Percentiles rank a stretch among this genome's conserved stretches.
These are phyloP conservation scores for Morinoia aosen DNA, from an alignment of 2,888 invertebrate genomes.

Conservation along the genomic window DNA sequence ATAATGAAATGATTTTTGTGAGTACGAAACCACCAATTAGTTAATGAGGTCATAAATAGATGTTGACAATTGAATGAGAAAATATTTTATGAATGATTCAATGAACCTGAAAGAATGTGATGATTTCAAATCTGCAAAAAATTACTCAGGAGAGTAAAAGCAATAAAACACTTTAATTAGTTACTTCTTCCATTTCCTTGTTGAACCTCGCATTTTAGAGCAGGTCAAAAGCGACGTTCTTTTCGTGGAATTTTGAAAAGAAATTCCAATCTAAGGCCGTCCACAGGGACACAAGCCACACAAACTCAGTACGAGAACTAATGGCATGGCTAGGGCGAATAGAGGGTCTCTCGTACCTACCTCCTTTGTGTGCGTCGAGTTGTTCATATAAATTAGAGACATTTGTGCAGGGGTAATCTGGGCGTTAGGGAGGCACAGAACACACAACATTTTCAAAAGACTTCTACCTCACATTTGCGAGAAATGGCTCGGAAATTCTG, in stretches of 20 bases:
- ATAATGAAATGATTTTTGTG: neutral
- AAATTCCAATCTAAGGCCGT: neutral
- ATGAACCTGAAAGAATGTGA: neutral
- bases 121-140: neutral
- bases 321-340: neutral
- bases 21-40: neutral
- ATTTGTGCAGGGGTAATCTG: conserved; percentile 22
- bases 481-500: conserved; percentile 31
- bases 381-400: conserved; percentile 6
- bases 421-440: conserved; percentile 36
- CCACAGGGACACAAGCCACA: neutral
- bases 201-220: neutral
- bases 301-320: neutral
- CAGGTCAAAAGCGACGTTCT: neutral
- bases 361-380: neutral
- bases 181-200: neutral
- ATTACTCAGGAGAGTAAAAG: neutral
- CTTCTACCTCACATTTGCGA: neutral
- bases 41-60: neutral
- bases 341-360: neutral
- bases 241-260: neutral
- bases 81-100: neutral
- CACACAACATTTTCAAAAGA: neutral
- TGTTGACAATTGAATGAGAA: too few species aligned
- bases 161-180: neutral